Percentiles rank a stretch among this genome's conserved stretches.
phyloP scores from a whole-genome alignment of 2,113 vertebrate species.

The Neofelis nebulosa region DNA sequence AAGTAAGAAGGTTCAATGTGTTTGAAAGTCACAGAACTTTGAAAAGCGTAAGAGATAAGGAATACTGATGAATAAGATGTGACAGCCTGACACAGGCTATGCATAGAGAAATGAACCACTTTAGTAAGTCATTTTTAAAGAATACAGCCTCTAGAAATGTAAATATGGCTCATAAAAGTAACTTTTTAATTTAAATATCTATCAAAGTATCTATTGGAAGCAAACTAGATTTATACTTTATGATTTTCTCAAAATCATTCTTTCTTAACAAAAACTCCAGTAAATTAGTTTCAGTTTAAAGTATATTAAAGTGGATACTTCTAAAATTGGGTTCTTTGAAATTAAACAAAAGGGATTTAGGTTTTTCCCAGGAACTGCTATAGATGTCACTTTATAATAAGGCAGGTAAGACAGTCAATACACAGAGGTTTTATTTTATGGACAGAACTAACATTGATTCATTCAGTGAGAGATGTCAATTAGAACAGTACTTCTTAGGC shows the following conservation, averaged over 20 bases:
- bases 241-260: conserved; percentile 36
- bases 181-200: conserved; percentile 32
- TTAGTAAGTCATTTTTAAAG: not conserved
- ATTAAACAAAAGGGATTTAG: not conserved
- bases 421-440: conserved; percentile 23
- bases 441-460: conserved; percentile 14
- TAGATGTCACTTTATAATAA: conserved; percentile 30
- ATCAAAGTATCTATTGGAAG: conserved; percentile 11
- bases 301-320: conserved; percentile 25
- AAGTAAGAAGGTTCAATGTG: conserved; percentile 51
- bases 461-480: not conserved
- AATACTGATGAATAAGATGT: conserved; percentile 63
- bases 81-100: conserved; percentile 38
- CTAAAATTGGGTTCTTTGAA: conserved; percentile 26
- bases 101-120: conserved; percentile 12
- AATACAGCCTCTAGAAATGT: not conserved
- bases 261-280: not conserved
- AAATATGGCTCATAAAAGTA: not conserved
- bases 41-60: conserved; percentile 54
- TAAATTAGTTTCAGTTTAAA: conserved; percentile 12
- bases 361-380: not conserved
- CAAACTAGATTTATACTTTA: conserved; percentile 49
- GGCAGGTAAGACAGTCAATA: not conserved
- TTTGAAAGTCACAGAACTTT: conserved; percentile 74
- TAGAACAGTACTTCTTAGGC: not conserved